Evolutionary conservation across 2,888 invertebrate species (phyloP).

Genomic region (Ferrisia virgata): DNA sequence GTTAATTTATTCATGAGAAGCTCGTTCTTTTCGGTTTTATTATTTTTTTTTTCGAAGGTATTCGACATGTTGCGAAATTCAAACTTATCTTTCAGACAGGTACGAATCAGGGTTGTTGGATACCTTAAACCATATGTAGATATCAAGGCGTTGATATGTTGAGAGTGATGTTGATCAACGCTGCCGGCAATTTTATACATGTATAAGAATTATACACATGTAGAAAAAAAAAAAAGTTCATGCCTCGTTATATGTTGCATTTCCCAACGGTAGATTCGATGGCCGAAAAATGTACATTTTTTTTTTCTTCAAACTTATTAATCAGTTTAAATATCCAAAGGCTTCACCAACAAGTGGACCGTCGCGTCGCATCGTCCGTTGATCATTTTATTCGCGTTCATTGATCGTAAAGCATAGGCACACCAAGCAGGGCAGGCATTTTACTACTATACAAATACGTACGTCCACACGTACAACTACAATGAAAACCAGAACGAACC

Average conservation of each 20-base stretch:
- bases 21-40: not conserved
- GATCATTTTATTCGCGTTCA: too few species aligned
- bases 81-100: not conserved
- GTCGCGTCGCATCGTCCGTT: too few species aligned
- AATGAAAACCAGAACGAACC: not conserved
- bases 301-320: too few species aligned
- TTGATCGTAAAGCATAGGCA: too few species aligned
- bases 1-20: conserved; percentile 14
- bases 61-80: not conserved
- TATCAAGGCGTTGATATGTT: not conserved
- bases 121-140: too few species aligned
- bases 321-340: too few species aligned
- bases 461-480: not conserved
- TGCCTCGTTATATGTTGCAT: not conserved
- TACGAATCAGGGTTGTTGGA: not conserved
- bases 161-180: not conserved
- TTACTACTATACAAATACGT: too few species aligned
- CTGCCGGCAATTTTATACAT: not conserved
- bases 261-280: too few species aligned
- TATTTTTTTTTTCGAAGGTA: conserved; percentile 1
- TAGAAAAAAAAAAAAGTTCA: not conserved
- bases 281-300: too few species aligned
- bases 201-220: not conserved
- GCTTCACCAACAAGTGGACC: too few species aligned
- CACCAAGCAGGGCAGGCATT: too few species aligned